Base-by-base conservation (phyloP, 2,113 vertebrate genomes). In the Nymphicus hollandicus region DNA sequence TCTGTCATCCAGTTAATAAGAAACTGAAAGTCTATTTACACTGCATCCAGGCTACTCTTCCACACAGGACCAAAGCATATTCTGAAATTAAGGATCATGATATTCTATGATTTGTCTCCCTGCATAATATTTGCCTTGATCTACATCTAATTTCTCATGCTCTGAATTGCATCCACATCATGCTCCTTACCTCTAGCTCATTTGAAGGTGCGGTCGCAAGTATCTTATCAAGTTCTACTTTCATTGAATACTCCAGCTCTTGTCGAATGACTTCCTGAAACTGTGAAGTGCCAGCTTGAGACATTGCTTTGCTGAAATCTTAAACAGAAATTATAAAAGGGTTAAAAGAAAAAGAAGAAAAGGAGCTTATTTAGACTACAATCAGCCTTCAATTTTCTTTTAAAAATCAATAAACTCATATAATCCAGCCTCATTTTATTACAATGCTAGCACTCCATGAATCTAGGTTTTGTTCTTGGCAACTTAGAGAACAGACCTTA, bases 181-280 rank as follows among this genome's bases (percentile, higher is more conserved):
- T 2, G 55, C 46, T 95, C 69, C 96, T 92, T 96, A 99, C 99
- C 98, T 99, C 98, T 96, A 97, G 91, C 63, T 99, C 98, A 61
- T 97, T 94, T 65, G 98, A 98, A 35, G 98, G 95, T 35, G 98
- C 98, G 0, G 98, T 99, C 2, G 96, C 96, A 77, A 99, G 98
- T 93, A 99, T 99, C 92, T 99, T 99, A 94, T 99, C 98, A 76
- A 99, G 98, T 95, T 99, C 99, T 2, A 96, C 72, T 96, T 99
- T 98, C 98, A 99, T 99, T 61, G 99, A 99, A 96, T 98, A 98
- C 97, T 99, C 99, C 98, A 99, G 97, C 97, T 99, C 98, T 96
- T 99, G 99, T 79, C 98, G 98, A 98, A 99, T 99, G 96, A 98
- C 99, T 98, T 99, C 99, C 98, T 99, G 98, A 96, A 99, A 99